These are phyloP conservation scores for Melipona bicolor DNA, from an alignment of 2,888 invertebrate species.

Conservation along the genomic window DNA sequence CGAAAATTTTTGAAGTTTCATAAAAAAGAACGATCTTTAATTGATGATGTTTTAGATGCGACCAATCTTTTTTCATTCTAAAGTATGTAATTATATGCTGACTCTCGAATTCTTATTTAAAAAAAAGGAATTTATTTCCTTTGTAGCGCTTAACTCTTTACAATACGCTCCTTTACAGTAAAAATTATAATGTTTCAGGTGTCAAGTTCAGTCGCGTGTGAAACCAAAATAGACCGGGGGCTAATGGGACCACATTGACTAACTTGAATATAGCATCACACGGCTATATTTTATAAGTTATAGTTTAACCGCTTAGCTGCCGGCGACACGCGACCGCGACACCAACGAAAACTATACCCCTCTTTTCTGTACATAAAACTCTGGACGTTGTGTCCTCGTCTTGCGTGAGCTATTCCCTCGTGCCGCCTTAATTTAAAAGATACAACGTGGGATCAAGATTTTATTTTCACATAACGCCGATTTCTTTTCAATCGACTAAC, in stretches of 20 bases:
- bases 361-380: constrained; percentile 48
- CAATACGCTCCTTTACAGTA: neutral
- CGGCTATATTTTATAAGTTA: constrained; percentile 81
- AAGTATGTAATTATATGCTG: no score
- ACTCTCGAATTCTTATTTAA: no score
- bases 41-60: no score
- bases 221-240: constrained; percentile 70
- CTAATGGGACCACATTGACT: constrained; percentile 78
- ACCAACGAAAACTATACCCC: constrained; percentile 7
- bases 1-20: no score
- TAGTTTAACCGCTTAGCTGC: constrained; percentile 71
- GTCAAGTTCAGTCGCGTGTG: constrained; percentile 93
- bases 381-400: constrained; percentile 20
- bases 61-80: no score
- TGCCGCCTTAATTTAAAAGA: constrained; percentile 39
- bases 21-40: no score
- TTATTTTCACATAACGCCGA: constrained; percentile 48
- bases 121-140: no score
- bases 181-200: constrained; percentile 79
- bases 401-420: constrained; percentile 46
- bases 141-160: neutral
- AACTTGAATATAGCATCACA: constrained; percentile 81
- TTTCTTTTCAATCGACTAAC: constrained; percentile 63
- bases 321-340: constrained; percentile 32
- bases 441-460: constrained; percentile 28